Percentiles rank a stretch among this genome's conserved stretches.
Evolutionary conservation across 2,888 invertebrate genomes (phyloP).

Genomic region (Drosophila histrio): DNA sequence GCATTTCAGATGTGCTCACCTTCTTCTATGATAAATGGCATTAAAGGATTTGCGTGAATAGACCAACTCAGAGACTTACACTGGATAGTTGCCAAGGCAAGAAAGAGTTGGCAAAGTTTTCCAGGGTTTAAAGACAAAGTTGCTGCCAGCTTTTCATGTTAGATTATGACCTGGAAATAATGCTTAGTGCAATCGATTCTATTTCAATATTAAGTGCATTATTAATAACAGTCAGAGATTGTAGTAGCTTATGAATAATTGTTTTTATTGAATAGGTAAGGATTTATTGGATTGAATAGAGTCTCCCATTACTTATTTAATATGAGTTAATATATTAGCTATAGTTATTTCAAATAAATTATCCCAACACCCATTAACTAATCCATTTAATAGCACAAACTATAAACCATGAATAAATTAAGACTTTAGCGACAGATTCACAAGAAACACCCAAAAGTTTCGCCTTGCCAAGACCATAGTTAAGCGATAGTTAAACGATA

Average conservation of each 20-base stretch:
- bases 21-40: conserved; percentile 71
- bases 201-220: neutral
- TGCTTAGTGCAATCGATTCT: conserved; percentile 1
- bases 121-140: conserved; percentile 1
- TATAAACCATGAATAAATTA: no score
- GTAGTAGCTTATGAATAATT: no score
- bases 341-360: no score
- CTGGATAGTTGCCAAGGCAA: conserved; percentile 25
- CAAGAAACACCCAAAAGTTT: no score
- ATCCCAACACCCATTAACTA: no score
- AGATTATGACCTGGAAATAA: conserved; percentile 22
- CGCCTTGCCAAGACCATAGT: no score
- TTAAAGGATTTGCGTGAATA: conserved; percentile 77
- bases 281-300: no score
- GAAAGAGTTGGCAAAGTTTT: conserved; percentile 39
- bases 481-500: no score
- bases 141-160: conserved; percentile 23
- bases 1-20: conserved; percentile 64
- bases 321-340: no score
- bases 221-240: neutral
- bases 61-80: conserved; percentile 48
- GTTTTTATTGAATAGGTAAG: neutral
- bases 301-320: no score
- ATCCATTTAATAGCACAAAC: no score
- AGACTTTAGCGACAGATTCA: no score